phyloP scores from a whole-genome alignment of 1,140 invertebrate genomes.

The Meloidogyne exigua region DNA sequence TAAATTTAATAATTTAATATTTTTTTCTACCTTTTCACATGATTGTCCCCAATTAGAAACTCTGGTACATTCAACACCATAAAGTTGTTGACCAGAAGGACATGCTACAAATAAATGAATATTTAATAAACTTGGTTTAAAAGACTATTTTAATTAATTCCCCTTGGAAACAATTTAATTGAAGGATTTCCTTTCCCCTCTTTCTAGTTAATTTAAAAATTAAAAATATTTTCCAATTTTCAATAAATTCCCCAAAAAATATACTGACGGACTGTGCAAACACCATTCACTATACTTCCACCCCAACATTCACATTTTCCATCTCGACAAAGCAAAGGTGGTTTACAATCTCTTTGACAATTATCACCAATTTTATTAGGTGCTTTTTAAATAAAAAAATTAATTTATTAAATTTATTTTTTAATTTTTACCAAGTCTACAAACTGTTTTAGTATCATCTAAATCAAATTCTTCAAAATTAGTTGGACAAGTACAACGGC shows the following conservation, averaged over 20 bases:
- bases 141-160: too few species aligned
- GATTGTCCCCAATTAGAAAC: conserved; percentile 58
- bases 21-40: conserved; percentile 44
- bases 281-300: conserved; percentile 60
- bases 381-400: conserved; percentile 42
- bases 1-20: background rate
- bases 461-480: conserved; percentile 63
- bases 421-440: conserved; percentile 51
- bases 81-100: conserved; percentile 60
- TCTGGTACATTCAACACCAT: conserved; percentile 60
- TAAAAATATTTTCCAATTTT: too few species aligned
- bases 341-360: conserved; percentile 63
- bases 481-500: conserved; percentile 61
- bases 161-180: too few species aligned
- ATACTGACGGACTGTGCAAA: conserved; percentile 60
- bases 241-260: conserved; percentile 22
- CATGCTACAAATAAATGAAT: conserved; percentile 47
- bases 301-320: conserved; percentile 64
- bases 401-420: conserved; percentile 17
- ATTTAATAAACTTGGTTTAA: background rate
- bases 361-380: conserved; percentile 60
- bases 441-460: conserved; percentile 53
- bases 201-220: too few species aligned
- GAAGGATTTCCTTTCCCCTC: too few species aligned
- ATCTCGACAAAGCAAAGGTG: conserved; percentile 60